Conservation (phyloP, 2,797 vertebrate species). For the Acanthopagrus latus region DNA sequence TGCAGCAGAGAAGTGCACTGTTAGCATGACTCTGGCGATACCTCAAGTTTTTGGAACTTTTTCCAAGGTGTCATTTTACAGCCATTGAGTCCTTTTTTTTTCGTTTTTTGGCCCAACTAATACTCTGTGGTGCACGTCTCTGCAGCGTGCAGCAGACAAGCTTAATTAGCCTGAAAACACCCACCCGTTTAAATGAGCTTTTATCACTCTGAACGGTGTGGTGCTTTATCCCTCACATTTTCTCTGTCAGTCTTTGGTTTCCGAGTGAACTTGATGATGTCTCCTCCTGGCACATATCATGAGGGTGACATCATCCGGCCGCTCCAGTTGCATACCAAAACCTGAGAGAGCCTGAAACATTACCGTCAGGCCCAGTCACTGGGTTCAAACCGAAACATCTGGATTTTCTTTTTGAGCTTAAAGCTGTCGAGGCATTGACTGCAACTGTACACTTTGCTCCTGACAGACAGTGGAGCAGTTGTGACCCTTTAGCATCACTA, state of each 20-base stretch:
- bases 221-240: conserved; percentile 28
- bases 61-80: conserved; percentile 69
- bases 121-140: conserved; percentile 19
- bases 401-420: conserved; percentile 19
- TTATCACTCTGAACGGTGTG: conserved; percentile 7
- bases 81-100: conserved; percentile 44
- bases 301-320: conserved; percentile 61
- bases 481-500: conserved; percentile 10
- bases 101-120: conserved; percentile 9
- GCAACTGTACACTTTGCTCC: conserved; percentile 9
- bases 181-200: conserved; percentile 22
- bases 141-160: conserved; percentile 28
- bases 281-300: conserved; percentile 38
- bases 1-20: conserved; percentile 53
- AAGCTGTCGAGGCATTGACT: conserved; percentile 23
- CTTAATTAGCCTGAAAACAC: conserved; percentile 24
- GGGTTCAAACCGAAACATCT: conserved; percentile 60
- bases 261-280: conserved; percentile 30
- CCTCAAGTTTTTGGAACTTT: conserved; percentile 47
- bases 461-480: conserved; percentile 12
- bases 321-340: conserved; percentile 42
- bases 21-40: conserved; percentile 65
- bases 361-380: conserved; percentile 21
- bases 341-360: conserved; percentile 35
- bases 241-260: conserved; percentile 29